phyloP scores from a whole-genome alignment of 2,888 invertebrate genomes.

The Plagiodera versicolora region DNA sequence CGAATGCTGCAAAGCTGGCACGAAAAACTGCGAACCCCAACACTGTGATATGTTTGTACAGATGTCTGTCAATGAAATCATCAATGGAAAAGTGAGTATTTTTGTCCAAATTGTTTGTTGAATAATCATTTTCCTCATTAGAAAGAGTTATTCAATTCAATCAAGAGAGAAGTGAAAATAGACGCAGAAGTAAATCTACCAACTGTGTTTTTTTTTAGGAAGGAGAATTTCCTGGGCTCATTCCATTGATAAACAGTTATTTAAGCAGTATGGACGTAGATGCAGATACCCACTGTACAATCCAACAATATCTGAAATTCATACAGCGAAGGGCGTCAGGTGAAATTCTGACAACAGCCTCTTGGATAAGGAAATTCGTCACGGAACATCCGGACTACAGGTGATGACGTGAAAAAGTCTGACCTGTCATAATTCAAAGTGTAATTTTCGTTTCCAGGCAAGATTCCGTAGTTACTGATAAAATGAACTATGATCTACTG shows the following conservation, averaged over 20 bases:
- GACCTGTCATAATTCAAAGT: not conserved
- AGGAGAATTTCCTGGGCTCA: slow-evolving; percentile 90
- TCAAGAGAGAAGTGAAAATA: too few relatives aligned
- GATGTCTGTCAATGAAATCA: slow-evolving; percentile 94
- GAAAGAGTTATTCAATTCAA: too few relatives aligned
- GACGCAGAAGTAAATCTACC: too few relatives aligned
- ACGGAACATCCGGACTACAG: slow-evolving; percentile 85
- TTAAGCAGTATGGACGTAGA: slow-evolving; percentile 95
- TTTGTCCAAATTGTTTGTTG: too few relatives aligned
- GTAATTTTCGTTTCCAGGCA: slow-evolving; percentile 58
- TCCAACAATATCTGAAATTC: slow-evolving; percentile 92
- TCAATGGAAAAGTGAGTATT: slow-evolving; percentile 85
- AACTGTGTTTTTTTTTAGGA: slow-evolving; percentile 58
- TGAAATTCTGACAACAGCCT: slow-evolving; percentile 88
- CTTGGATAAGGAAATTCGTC: slow-evolving; percentile 93
- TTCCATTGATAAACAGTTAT: slow-evolving; percentile 92
- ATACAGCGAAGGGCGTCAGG: slow-evolving; percentile 88
- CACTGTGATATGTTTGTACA: slow-evolving; percentile 64
- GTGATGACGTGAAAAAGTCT: slow-evolving; percentile 52
- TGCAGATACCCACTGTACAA: slow-evolving; percentile 96
- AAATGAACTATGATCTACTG: slow-evolving; percentile 88
- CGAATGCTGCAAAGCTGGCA: slow-evolving; percentile 48
- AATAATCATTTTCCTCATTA: too few relatives aligned
- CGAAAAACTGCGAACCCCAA: slow-evolving; percentile 39
- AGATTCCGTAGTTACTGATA: slow-evolving; percentile 87